Base-by-base conservation (phyloP, 2,797 vertebrate species). In the Nannoperca obscura region DNA sequence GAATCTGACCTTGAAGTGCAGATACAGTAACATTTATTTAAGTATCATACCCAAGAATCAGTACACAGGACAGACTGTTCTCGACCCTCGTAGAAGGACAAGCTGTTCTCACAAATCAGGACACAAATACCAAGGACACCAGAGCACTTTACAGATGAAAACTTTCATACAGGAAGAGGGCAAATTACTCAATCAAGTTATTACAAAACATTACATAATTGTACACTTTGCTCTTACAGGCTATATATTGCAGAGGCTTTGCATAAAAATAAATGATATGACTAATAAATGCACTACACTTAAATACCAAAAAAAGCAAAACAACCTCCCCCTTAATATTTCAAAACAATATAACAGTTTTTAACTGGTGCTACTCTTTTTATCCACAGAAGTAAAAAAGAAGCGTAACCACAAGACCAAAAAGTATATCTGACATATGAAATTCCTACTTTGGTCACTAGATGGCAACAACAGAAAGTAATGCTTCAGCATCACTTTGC, bases 381-480 rank as follows among this genome's bases (percentile, higher is more conserved):
- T 9, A 27, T 49, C 17, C n/a, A 30, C 55, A 60, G 1, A 52
- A 8, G 5, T 22, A 13, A 22, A 19, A 32, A 52, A 44, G 2
- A 5, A 55, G 6, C 46, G 32, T 11, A 8, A 34, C 2, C 14
- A 5, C 11, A 47, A 5, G 30, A 54, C 1, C 4, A 15, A 44
- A n/a, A n/a, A n/a, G 0, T 13, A 4, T 40, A n/a, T 22, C 3
- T 32, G 32, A 32, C 1, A 1, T 27, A 7, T 70, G 49, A 59
- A 38, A 19, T 75, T 71, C 59, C 12, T 32, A 1, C 8, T 80
- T 64, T 67, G 1, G 24, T n/a, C 92, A 88, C 75, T 66, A 90
- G 88, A 78, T 77, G 85, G 87, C 55, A 63, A 66, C 74, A 80
- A 22, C 13, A 40, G 14, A 13, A 20, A 65, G 19, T 17, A 6